Evolutionary conservation across 2,888 invertebrate species (phyloP), one percentile per base, ranked within the genome.

Genomic region (Drosophila setosimentum): DNA sequence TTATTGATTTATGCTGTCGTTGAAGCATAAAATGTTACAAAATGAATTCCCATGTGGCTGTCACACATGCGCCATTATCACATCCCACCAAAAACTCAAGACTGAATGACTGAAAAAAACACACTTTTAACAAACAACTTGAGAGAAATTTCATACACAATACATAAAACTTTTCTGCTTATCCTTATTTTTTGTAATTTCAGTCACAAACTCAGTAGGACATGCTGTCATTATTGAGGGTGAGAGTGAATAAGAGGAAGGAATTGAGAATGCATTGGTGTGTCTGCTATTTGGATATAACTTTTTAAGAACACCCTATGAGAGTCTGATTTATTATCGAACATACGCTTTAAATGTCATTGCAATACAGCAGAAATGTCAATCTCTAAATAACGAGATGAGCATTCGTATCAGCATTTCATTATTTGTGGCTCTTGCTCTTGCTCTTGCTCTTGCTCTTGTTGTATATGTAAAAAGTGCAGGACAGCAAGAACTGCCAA

Each of bases 301-400:
- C 74, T 87, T 81, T 71, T 83, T 37, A 69, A 71, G 67, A 72
- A 73, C 70, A 73, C 55, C 67, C 71, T 58, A 79, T 77, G 90
- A 78, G 73, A 81, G 70, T 79, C 76, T 87, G 90, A 87, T 87
- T 90, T 87, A 87, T 87, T 89, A 79, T 89, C 73, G 77, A 79
- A 69, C 74, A 70, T 82, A 72, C 70, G 87, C 89, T 90, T 90
- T 83, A 89, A 89, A 79, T 88, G 85, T 82, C 90, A 85, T 59
- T 87, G 63, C 72, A 71, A 76, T 74, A 82, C 65, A 76, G 62
- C 83, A 51, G 74, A 74, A 84, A 79, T 75, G 76, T 76, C 83
- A 80, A 71, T 80, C 29, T 48, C 42, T 53, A 74, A 69, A 73
- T 72, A 83, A 73, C 70, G 71, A 82, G 70, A 68, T 68, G 69